These are phyloP conservation scores for Tortricodes alternella DNA, from an alignment of 2,888 invertebrate species.

Conservation along the genomic window DNA sequence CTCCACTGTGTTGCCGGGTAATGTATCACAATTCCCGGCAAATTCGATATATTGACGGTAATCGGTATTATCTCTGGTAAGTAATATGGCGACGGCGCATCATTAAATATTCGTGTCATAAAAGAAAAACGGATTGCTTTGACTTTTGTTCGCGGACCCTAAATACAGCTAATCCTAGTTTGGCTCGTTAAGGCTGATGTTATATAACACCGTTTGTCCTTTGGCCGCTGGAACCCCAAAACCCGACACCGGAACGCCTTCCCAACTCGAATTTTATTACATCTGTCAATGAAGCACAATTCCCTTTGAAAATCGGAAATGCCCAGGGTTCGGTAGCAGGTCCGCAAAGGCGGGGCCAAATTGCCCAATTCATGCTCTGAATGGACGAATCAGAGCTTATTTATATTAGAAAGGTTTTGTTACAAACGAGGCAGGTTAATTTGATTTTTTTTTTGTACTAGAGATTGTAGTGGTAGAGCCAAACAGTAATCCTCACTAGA, in stretches of 20 bases:
- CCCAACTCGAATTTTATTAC: slow-evolving; percentile 19
- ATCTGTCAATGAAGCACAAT: slow-evolving; percentile 24
- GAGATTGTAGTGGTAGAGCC: background rate
- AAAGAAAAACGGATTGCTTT: too few species aligned
- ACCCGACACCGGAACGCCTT: slow-evolving; percentile 2
- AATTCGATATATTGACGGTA: too few species aligned
- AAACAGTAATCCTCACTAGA: too few species aligned
- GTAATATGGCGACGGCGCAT: too few species aligned
- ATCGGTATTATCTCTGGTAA: too few species aligned
- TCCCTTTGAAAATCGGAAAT: slow-evolving; percentile 25
- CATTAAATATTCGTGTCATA: too few species aligned
- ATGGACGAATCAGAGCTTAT: slow-evolving; percentile 49
- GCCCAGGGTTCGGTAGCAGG: slow-evolving; percentile 10
- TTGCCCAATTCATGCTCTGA: slow-evolving; percentile 48
- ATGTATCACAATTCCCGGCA: too few species aligned
- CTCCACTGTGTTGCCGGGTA: too few species aligned
- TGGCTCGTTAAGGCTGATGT: too few species aligned
- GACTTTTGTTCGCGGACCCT: too few species aligned
- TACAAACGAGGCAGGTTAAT: background rate
- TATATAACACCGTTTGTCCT: background rate
- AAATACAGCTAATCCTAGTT: too few species aligned
- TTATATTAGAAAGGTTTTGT: slow-evolving; percentile 35
- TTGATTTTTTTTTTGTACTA: background rate
- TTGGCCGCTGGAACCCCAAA: background rate
- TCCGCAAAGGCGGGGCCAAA: slow-evolving; percentile 37